Evolutionary conservation across 2,888 invertebrate species (phyloP), one percentile per base, ranked within the genome.

Genomic region (Polymixis lichenea): DNA sequence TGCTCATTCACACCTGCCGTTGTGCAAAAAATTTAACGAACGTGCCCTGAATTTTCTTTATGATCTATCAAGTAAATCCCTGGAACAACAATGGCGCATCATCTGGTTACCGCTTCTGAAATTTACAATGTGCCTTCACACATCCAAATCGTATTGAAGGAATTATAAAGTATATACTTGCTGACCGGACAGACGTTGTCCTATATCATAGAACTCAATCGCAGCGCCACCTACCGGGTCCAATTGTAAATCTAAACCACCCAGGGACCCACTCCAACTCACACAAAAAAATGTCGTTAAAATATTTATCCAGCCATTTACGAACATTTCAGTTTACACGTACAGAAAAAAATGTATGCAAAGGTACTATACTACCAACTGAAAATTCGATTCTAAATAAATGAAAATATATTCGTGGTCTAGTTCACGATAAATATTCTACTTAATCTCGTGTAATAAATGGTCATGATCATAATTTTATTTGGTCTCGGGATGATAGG

Each of bases 391-490:
- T 77, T 73, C 28, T 60, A 46, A 68, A 76, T 53, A 68, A 78
- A 76, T 76, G 46, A 71, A 70, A 72, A 77, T 78, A 56, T 66
- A 67, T 64, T 62, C 62, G 65, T 77, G 75, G 79, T 75, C 75
- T 88, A 88, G 87, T 89, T 89, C 86, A 85, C 85, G 87, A 88
- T 86, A 85, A 89, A 89, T 90, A 88, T 85, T 88, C 80, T 82
- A 84, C 86, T 91, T 91, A 92, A 92, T 91, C 90, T 90, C 86
- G 82, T 88, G 88, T 91, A 92, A 93, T 93, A 94, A 94, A 94
- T 93, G 90, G 90, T 91, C 88, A 91, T 90, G 92, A 92, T 93
- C 92, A 92, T 93, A 94, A 94, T 93, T 94, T 95, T 92, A 91
- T 93, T 92, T 92, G 91, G 92, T 92, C 91, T 91, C 91, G 89